Evolutionary conservation across 1,140 invertebrate species (phyloP), one percentile per base, ranked within the genome.

Genomic region (Tetragnatha versicolor): DNA sequence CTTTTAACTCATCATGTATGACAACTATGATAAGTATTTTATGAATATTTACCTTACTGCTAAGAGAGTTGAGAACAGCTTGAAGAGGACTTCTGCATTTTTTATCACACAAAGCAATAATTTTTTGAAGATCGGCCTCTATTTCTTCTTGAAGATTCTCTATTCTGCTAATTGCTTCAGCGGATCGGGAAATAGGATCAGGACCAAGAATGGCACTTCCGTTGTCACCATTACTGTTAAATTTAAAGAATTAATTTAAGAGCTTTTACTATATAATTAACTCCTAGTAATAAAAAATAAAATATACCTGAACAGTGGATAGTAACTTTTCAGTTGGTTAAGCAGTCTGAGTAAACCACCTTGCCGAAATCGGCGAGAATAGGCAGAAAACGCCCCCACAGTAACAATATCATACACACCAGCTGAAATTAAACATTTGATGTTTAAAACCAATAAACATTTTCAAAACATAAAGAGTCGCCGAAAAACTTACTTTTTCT

Each of bases 311-410:
- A 77, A 65, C 39, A 42, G 39, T 22, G 73, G 73, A 33, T 77
- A 77, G 55, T 55, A 65, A 53, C 73, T 77, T 37, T 77, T 77
- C 7, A 77, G 29, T 25, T 77, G 92, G 85, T 94, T 93, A 7
- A 96, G 88, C 73, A 95, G 85, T 82, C 93, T 93, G 42, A 94
- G 91, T 6, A 98, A 88, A 20, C 95, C 95, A 1, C 94, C 94
- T 83, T 92, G 91, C 84, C 93, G 93, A 68, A 91, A 92, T 84
- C 93, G 92, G 81, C 93, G 92, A 10, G 92, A 90, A 86, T 95
- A 93, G 0, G 94, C 94, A 5, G 94, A 93, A 83, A 98, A 98
- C 0, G 95, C 95, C 51, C 96, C 96, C 31, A 93, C 94, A 2
- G 94, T 98, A 9, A 96, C 89, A 49, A 93, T 90, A 85, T 98